A percentile compares a stretch with the other conserved stretches of the same genome.
These are phyloP conservation scores for Allophyes oxyacanthae DNA, from an alignment of 2,888 invertebrate genomes.

Conservation along the genomic window DNA sequence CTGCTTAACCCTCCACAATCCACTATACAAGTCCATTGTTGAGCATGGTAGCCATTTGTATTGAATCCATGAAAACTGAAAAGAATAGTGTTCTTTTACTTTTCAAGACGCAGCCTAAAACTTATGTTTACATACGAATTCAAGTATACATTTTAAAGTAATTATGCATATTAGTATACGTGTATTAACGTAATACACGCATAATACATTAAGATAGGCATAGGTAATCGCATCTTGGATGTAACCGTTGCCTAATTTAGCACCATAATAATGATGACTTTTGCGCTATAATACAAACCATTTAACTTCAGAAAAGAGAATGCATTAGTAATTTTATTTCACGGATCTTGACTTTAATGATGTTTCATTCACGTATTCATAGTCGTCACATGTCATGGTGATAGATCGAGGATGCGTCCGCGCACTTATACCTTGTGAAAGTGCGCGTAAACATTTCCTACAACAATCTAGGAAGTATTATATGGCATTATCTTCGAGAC, in stretches of 20 bases:
- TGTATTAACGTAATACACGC: too few species aligned
- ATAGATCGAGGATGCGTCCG: conserved; percentile 53
- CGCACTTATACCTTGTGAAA: conserved; percentile 67
- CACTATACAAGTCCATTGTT: too few species aligned
- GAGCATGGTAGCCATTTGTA: too few species aligned
- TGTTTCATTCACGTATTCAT: conserved; percentile 29
- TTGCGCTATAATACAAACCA: conserved; percentile 12
- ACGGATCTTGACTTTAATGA: conserved; percentile 30
- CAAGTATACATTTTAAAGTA: too few species aligned
- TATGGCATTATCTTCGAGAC: conserved; percentile 66
- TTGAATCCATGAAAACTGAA: too few species aligned
- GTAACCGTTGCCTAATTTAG: neutral
- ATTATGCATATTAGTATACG: too few species aligned
- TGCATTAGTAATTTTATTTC: conserved; percentile 27
- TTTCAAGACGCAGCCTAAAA: too few species aligned
- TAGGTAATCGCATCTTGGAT: too few species aligned
- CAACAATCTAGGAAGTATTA: conserved; percentile 68
- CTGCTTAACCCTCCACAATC: too few species aligned
- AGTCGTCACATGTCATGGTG: conserved; percentile 40
- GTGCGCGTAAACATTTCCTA: conserved; percentile 71
- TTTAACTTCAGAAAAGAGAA: conserved; percentile 19
- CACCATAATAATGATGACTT: conserved; percentile 3
- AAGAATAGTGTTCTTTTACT: too few species aligned
- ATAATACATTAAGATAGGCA: too few species aligned
- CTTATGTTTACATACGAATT: too few species aligned